These are phyloP conservation scores for Megaceryle torquata DNA, from an alignment of 2,113 vertebrate genomes.

Conservation along the genomic window DNA sequence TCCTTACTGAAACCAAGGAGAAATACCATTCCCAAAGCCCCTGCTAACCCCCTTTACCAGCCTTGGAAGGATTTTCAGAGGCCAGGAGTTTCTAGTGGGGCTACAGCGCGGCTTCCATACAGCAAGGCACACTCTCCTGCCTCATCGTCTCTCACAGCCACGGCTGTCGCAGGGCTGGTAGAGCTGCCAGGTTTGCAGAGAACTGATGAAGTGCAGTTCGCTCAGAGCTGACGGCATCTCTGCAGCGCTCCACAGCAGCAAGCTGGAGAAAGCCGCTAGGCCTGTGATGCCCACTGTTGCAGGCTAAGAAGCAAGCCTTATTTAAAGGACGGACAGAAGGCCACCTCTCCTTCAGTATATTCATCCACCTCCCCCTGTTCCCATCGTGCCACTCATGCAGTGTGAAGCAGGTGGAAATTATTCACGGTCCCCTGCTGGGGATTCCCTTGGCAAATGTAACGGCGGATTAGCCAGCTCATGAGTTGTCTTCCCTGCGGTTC, in stretches of 20 bases:
- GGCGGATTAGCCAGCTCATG: background rate
- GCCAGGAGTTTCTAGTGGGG: fast-evolving
- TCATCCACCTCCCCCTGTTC: background rate
- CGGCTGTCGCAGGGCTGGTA: background rate
- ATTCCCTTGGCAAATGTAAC: background rate
- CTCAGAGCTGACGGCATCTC: fast-evolving
- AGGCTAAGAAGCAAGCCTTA: background rate
- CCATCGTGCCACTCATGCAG: background rate
- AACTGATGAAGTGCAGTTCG: background rate
- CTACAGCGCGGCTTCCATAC: background rate
- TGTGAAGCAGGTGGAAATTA: slow-evolving; percentile 19
- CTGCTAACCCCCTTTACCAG: background rate
- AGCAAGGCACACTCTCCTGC: background rate
- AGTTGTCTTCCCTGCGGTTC: background rate
- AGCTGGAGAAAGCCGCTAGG: background rate
- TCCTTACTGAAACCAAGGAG: background rate
- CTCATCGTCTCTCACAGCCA: fast-evolving
- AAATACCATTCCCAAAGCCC: background rate
- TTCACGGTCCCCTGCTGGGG: background rate
- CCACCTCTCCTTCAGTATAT: background rate
- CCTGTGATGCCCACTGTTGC: background rate
- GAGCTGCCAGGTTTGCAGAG: background rate
- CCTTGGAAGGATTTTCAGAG: background rate
- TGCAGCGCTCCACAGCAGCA: fast-evolving
- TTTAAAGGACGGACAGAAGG: background rate